Evolutionary conservation across 2,797 vertebrate genomes (phyloP).

Genomic region (Muscicapa striata): DNA sequence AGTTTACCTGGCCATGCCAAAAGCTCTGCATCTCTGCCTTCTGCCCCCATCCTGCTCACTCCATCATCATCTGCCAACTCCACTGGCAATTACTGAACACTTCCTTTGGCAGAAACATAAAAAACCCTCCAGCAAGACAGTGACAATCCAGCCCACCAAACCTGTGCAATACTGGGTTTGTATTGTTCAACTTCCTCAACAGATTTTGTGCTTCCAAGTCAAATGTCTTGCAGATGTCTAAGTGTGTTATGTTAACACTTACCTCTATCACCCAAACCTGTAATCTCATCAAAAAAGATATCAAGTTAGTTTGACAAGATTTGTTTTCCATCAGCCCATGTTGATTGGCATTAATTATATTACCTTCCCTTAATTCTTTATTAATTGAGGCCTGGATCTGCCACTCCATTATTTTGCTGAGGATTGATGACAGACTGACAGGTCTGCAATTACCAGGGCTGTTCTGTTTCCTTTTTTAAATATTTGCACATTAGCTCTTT

Average conservation of each 20-base stretch:
- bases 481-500: conserved; percentile 64
- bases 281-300: conserved; percentile 67
- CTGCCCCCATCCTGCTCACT: not conserved
- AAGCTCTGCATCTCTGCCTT: not conserved
- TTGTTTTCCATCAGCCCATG: conserved; percentile 51
- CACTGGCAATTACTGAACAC: not conserved
- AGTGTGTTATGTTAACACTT: conserved; percentile 31
- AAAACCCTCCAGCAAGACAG: not conserved
- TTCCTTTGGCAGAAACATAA: not conserved
- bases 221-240: conserved; percentile 29
- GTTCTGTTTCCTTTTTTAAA: conserved; percentile 62
- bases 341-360: conserved; percentile 70
- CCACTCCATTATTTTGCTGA: conserved; percentile 48
- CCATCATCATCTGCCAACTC: not conserved
- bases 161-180: not conserved
- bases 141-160: not conserved
- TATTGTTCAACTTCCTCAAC: not conserved
- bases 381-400: conserved; percentile 69
- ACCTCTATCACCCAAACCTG: conserved; percentile 50
- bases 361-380: conserved; percentile 66
- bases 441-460: conserved; percentile 60
- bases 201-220: conserved; percentile 18
- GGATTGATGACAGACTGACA: conserved; percentile 63
- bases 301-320: conserved; percentile 59
- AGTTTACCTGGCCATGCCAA: not conserved